Evolutionary conservation across 2,113 vertebrate species (phyloP), one percentile per base, ranked within the genome.

Genomic region (Ptilonorhynchus violaceus): DNA sequence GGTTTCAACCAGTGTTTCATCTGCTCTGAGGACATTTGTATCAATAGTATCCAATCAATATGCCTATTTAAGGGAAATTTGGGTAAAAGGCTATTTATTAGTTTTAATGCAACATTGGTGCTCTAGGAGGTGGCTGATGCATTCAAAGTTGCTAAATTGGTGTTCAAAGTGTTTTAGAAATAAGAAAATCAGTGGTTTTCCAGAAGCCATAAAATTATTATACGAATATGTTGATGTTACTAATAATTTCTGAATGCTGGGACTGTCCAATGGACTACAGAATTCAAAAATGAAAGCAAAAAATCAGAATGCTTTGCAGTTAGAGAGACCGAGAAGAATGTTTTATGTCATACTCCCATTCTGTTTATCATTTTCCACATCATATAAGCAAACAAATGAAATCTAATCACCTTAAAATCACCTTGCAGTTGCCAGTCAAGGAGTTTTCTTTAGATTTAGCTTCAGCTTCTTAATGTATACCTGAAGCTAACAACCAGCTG

Each of bases 201-300:
- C 8, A 39, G 37, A 69, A 84, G 12, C 5, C 13, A 66, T 11
- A 47, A 33, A 50, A 49, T 22, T 58, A 44, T 67, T 63, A 72
- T 6, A 52, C 35, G 15, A 24, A 10, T 10, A 9, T 18, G 3
- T 15, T 60, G 20, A 31, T 41, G 14, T 44, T 2, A 0, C 35
- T 89, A 35, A 47, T 62, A 30, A 37, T 73, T 89, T 82, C n/a
- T 83, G 47, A 80, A 47, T 81, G 17, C 20, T 37, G 5, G 76
- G 16, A 19, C 21, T 63, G 10, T 73, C 27, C 42, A 66, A 20
- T 33, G 16, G 23, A 41, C 13, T 42, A 12, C 1, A 1, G 42
- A 74, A 84, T 74, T 92, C 41, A 91, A 92, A 92, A 78, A 42
- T 22, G 13, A 68, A 88, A 64, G 13, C 17, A 72, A 82, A 81